Base-by-base conservation (phyloP, 1,140 invertebrate genomes). In the Drosophila pallidifrons region DNA sequence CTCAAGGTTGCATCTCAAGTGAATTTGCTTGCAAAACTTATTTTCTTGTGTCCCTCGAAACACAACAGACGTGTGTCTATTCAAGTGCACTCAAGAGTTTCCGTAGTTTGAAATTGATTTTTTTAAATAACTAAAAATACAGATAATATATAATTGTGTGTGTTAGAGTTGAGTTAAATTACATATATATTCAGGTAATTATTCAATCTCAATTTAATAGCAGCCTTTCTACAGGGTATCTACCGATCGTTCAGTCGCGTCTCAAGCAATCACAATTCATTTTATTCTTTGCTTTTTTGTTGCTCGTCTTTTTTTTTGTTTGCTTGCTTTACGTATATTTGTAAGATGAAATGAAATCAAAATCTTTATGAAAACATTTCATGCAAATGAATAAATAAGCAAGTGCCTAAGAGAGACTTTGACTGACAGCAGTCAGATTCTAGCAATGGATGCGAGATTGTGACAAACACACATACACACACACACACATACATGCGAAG, bases 321-420 rank as follows among this genome's bases (percentile, higher is more conserved):
- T 20, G 20, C 20, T 55, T 35, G 63, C 11, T 28, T 49, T 25
- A 41, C 46, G 45, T 28, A 35, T 35, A 65, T 71, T 63, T 64
- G 59, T 60, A 8, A 10, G 35, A n/a, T 47, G 38, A 72, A 87
- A 82, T 82, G 68, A 87, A 86, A 86, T 86, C 82, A 87, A 77
- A 85, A 86, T 86, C 82, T 71, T 87, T 86, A 79, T 76, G 78
- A 87, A 87, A 82, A 82, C 79, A 86, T 87, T 81, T 86, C 81
- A 86, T 87, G 82, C 79, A 86, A 86, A 86, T 86, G 79, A 86
- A 86, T 79, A 86, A 86, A 79, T 87, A 87, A 82, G 82, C 75
- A 75, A 83, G 81, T 77, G 81, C 55, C 67, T 67, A 67, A 67
- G 35, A 43, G 63, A 51, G 63, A 58, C 64, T 67, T 67, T 73